phyloP scores from a whole-genome alignment of 1,140 invertebrate genomes.

The Leptopilina clavipes region DNA sequence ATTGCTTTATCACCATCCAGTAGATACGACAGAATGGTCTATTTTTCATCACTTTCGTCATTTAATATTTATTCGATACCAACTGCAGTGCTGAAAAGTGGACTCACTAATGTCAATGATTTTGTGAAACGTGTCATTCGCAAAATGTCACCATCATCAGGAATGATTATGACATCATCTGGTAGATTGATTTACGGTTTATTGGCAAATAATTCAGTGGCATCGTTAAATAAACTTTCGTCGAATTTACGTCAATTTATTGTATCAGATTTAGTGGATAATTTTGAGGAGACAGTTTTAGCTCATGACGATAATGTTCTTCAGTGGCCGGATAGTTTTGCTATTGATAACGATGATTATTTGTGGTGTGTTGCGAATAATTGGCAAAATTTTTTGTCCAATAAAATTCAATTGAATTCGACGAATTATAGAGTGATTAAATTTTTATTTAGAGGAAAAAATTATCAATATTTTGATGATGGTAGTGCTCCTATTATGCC shows the following conservation, averaged over 20 bases:
- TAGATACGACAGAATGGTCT: constrained; percentile 73
- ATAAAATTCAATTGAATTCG: constrained; percentile 71
- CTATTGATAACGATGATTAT: constrained; percentile 78
- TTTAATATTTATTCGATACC: constrained; percentile 77
- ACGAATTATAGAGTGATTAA: constrained; percentile 78
- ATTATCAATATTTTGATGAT: constrained; percentile 76
- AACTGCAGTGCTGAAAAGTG: constrained; percentile 74
- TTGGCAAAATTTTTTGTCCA: constrained; percentile 76
- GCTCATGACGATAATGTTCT: constrained; percentile 75
- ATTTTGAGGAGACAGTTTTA: constrained; percentile 75
- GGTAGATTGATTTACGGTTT: constrained; percentile 79
- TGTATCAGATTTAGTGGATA: neutral
- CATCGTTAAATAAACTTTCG: constrained; percentile 77
- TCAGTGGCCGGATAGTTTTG: constrained; percentile 81
- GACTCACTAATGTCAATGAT: constrained; percentile 60
- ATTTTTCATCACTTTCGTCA: constrained; percentile 78
- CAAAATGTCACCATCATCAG: constrained; percentile 78
- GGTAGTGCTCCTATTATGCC: constrained; percentile 53
- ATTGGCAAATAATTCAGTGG: constrained; percentile 78
- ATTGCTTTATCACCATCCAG: constrained; percentile 78
- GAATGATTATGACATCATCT: constrained; percentile 80
- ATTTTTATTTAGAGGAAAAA: constrained; percentile 75
- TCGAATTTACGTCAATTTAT: constrained; percentile 53
- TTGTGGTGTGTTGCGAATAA: constrained; percentile 79
- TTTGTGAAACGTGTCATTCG: constrained; percentile 74